phyloP scores from a whole-genome alignment of 2,113 vertebrate species.

The Hepsetus odoe region DNA sequence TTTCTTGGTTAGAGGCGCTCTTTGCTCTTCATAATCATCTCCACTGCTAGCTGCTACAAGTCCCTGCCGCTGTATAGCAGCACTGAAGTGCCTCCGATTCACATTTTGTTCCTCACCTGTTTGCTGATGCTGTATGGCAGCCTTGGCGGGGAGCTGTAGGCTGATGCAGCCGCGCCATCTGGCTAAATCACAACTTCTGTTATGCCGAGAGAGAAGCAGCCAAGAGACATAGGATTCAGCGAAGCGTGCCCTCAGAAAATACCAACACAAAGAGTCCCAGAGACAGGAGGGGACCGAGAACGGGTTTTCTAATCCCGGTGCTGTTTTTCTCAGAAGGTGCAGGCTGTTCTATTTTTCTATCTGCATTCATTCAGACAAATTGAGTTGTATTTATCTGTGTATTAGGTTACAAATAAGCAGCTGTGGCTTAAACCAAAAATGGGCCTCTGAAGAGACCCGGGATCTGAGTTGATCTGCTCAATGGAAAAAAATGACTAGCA shows the following conservation, averaged over 20 bases:
- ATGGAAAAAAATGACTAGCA: too few relatives aligned
- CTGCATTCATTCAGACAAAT: neutral
- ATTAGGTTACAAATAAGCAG: neutral
- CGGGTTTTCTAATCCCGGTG: neutral
- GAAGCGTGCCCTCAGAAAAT: neutral
- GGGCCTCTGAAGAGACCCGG: too few relatives aligned
- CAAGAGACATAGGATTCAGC: constrained; percentile 8
- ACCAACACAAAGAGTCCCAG: constrained; percentile 1
- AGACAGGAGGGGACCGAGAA: neutral
- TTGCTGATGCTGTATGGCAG: constrained; percentile 4
- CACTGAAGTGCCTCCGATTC: neutral
- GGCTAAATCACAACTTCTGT: constrained; percentile 20
- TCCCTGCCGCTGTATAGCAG: neutral
- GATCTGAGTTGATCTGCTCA: too few relatives aligned
- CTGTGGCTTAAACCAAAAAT: neutral
- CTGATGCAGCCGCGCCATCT: constrained; percentile 43
- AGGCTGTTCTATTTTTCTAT: neutral
- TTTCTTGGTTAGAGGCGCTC: neutral
- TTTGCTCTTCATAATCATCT: neutral
- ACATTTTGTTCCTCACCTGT: constrained; percentile 28
- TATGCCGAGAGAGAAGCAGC: neutral
- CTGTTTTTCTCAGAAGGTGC: neutral
- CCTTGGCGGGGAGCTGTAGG: constrained; percentile 2
- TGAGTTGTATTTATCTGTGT: too few relatives aligned
- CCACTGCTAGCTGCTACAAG: neutral